Conservation (phyloP, 2,797 vertebrate genomes). For the Macropus fuliginosus region DNA sequence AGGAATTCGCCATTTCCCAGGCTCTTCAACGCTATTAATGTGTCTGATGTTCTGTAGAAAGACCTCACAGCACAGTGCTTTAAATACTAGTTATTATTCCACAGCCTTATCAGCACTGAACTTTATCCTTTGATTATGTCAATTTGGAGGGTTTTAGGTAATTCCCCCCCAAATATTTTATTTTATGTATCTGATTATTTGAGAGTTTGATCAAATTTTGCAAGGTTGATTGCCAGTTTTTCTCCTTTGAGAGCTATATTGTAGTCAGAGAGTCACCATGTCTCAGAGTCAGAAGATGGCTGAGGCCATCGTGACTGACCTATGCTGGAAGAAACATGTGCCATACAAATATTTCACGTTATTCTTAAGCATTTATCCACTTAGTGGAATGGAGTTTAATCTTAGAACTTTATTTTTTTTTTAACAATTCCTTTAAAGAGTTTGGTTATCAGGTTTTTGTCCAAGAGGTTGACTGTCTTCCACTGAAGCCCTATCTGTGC, state of each 20-base stretch:
- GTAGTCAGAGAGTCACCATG: background rate
- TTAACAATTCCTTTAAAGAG: background rate
- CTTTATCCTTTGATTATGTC: background rate
- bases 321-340: background rate
- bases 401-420: background rate
- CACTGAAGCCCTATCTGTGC: background rate
- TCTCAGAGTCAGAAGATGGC: background rate
- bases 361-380: background rate
- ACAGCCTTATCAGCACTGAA: background rate
- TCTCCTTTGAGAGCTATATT: background rate
- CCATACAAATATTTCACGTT: background rate
- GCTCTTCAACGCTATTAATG: background rate
- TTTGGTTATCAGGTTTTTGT: background rate
- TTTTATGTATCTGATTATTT: background rate
- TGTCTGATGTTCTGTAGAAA: background rate
- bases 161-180: background rate
- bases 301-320: background rate
- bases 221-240: background rate
- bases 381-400: background rate
- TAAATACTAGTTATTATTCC: background rate
- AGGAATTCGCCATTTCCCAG: background rate
- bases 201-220: background rate
- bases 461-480: background rate
- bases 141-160: background rate
- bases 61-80: background rate